Conservation (phyloP, 2,888 invertebrate species). For the Colostygia pectinataria region DNA sequence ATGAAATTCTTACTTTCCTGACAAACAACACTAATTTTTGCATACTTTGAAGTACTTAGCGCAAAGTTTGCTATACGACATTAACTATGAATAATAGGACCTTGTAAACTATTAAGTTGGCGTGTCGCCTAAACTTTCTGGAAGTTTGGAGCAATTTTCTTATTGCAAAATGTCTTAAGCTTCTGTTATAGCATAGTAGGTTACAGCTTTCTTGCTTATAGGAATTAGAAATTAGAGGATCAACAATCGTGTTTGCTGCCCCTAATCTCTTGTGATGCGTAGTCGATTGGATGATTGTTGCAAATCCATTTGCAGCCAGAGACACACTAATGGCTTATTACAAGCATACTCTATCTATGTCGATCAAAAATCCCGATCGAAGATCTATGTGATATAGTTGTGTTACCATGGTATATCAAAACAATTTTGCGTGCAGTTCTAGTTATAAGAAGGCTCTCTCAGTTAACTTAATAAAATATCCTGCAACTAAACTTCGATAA, state of each 20-base stretch:
- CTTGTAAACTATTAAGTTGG: slow-evolving; percentile 41
- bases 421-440: too few relatives aligned
- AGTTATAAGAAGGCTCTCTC: too few relatives aligned
- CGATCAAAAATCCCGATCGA: too few relatives aligned
- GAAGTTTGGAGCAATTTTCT: slow-evolving; percentile 21
- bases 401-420: too few relatives aligned
- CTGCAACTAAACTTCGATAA: too few relatives aligned
- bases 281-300: too few relatives aligned
- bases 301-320: background rate
- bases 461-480: too few relatives aligned
- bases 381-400: too few relatives aligned
- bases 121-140: slow-evolving; percentile 35
- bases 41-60: slow-evolving; percentile 29
- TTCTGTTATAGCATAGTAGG: background rate
- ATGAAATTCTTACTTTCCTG: slow-evolving; percentile 3
- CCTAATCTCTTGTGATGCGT: background rate
- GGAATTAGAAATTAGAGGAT: background rate
- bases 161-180: slow-evolving; percentile 5
- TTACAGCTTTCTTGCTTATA: background rate
- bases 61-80: slow-evolving; percentile 32
- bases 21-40: slow-evolving; percentile 14
- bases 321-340: background rate
- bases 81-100: slow-evolving; percentile 44
- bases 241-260: background rate
- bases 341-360: too few relatives aligned